A percentile compares a stretch with the other conserved stretches of the same genome.
Evolutionary conservation across 1,140 invertebrate genomes (phyloP).

Genomic region (Nasonia vitripennis): DNA sequence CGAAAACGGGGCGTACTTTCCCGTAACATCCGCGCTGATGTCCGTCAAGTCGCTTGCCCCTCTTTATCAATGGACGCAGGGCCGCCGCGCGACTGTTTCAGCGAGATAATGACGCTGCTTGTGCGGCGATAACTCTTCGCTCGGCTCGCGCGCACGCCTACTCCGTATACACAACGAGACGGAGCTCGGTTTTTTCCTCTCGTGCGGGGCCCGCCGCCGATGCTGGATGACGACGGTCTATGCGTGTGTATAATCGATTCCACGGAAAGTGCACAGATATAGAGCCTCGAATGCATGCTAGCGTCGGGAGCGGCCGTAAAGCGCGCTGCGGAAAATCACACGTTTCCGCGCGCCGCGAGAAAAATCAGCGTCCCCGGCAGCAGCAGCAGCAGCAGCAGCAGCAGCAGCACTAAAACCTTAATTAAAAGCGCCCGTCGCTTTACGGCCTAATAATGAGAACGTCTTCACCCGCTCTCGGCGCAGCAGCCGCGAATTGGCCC

Average conservation of each 20-base stretch:
- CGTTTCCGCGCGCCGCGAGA: background rate
- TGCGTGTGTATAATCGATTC: background rate
- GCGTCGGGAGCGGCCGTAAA: background rate
- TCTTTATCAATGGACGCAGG: background rate
- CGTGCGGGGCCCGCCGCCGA: background rate
- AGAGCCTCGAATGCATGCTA: background rate
- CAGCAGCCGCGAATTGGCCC: background rate
- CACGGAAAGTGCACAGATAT: background rate
- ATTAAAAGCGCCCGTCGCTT: constrained; percentile 22
- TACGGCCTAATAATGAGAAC: constrained; percentile 5
- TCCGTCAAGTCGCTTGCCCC: background rate
- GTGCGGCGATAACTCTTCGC: background rate
- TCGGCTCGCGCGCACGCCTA: background rate
- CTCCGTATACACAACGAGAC: background rate
- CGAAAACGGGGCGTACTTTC: background rate
- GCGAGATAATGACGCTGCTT: background rate
- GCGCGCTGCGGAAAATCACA: background rate
- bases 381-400: background rate
- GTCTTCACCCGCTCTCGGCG: background rate
- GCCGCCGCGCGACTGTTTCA: background rate
- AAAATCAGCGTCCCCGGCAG: background rate
- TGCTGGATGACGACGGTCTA: too few relatives aligned
- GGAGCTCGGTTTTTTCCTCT: background rate
- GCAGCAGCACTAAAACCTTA: constrained; percentile 13
- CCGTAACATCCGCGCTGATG: background rate